Evolutionary conservation across 2,888 invertebrate genomes (phyloP).

Genomic region (Drosophila merina): DNA sequence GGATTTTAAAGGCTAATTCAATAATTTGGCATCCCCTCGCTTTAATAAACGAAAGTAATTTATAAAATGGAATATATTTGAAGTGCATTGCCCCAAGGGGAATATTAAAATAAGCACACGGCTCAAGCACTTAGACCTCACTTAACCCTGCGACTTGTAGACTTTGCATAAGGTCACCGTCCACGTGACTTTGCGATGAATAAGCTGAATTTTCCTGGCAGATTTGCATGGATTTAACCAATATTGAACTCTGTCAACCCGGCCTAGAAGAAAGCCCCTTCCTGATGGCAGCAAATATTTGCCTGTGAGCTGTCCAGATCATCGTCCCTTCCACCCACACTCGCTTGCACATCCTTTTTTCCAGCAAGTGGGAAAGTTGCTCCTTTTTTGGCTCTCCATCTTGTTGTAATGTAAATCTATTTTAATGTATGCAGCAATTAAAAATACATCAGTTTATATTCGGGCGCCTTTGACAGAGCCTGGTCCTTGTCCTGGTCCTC

Average conservation of each 20-base stretch:
- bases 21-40: neutral
- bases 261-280: constrained; percentile 6
- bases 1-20: neutral
- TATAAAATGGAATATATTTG: constrained; percentile 18
- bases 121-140: constrained; percentile 42
- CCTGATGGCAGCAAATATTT: constrained; percentile 61
- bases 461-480: constrained; percentile 26
- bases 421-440: constrained; percentile 77
- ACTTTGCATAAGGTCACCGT: constrained; percentile 30
- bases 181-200: constrained; percentile 10
- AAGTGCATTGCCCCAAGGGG: constrained; percentile 18
- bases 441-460: constrained; percentile 67
- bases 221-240: constrained; percentile 36
- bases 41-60: neutral
- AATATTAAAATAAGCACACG: constrained; percentile 21
- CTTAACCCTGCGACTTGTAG: constrained; percentile 26
- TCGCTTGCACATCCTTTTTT: constrained; percentile 28
- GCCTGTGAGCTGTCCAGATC: constrained; percentile 44
- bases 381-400: constrained; percentile 21
- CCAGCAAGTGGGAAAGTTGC: constrained; percentile 1
- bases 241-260: constrained; percentile 31
- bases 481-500: constrained; percentile 5
- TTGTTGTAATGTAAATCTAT: constrained; percentile 68
- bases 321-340: constrained; percentile 6
- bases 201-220: constrained; percentile 27